Percentiles rank a stretch among this genome's conserved stretches.
Evolutionary conservation across 2,888 invertebrate species (phyloP).

Genomic region (Arrhopalites spinosus): DNA sequence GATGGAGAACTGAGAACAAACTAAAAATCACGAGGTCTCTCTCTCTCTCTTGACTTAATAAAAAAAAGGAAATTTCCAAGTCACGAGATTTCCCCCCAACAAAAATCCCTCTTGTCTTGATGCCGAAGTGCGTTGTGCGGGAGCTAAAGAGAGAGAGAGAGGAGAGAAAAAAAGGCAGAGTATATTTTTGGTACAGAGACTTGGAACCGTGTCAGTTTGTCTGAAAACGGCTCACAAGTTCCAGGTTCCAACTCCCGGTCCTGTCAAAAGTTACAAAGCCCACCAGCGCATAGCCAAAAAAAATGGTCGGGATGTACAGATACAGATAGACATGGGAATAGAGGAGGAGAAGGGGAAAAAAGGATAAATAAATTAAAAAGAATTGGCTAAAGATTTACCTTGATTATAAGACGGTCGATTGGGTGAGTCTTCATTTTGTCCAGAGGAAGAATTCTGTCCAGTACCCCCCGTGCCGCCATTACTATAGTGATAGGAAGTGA

Average conservation of each 20-base stretch:
- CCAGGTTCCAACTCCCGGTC: not conserved
- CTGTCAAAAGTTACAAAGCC: not conserved
- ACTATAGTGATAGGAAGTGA: slow-evolving; percentile 49
- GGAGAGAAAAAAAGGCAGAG: not conserved
- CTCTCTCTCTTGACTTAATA: too few species aligned
- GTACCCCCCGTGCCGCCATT: slow-evolving; percentile 40
- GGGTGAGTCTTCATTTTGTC: slow-evolving; percentile 50
- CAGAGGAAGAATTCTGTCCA: slow-evolving; percentile 15
- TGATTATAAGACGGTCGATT: slow-evolving; percentile 56
- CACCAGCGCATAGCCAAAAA: not conserved
- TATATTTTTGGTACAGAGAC: slow-evolving; percentile 26
- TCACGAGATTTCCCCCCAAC: too few species aligned
- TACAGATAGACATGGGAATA: not conserved
- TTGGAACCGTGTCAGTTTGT: slow-evolving; percentile 25
- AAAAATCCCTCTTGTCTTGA: too few species aligned
- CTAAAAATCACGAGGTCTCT: not conserved
- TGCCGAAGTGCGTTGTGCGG: too few species aligned
- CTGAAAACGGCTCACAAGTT: not conserved
- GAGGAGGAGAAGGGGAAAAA: not conserved
- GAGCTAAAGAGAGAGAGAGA: not conserved
- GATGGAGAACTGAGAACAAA: not conserved
- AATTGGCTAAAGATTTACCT: slow-evolving; percentile 40
- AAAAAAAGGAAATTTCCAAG: too few species aligned
- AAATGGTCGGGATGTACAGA: not conserved
- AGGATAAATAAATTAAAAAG: not conserved